Percentiles rank a stretch among this genome's conserved stretches.
Conservation (phyloP, 2,113 vertebrate species). For the Calyptomena viridis region DNA sequence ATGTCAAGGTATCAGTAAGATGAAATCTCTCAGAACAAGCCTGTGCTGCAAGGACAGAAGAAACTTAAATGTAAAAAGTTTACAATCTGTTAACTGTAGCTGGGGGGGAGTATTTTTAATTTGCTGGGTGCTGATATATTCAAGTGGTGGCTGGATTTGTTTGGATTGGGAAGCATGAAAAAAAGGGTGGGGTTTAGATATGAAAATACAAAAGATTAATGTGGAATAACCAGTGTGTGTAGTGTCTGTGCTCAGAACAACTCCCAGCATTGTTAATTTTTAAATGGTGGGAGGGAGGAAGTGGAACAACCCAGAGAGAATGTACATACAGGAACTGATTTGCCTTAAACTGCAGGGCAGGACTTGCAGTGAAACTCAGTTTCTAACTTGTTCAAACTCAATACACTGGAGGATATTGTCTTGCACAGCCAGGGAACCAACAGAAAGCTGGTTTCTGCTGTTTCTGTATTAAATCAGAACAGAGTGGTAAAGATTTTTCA, state of each 20-base stretch:
- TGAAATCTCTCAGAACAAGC: neutral
- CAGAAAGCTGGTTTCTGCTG: neutral
- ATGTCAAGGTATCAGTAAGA: neutral
- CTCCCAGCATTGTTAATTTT: constrained; percentile 8
- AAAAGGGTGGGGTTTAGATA: neutral
- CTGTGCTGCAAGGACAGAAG: neutral
- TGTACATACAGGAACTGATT: neutral
- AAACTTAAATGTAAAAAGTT: neutral
- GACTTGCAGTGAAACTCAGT: neutral
- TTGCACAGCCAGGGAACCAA: neutral
- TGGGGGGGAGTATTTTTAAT: neutral
- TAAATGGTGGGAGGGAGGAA: neutral
- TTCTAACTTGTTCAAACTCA: neutral
- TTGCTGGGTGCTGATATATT: neutral
- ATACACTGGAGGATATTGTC: neutral
- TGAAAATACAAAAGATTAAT: neutral
- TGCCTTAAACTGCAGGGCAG: neutral
- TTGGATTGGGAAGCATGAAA: neutral
- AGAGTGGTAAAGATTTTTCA: neutral
- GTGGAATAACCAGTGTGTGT: neutral
- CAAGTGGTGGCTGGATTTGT: neutral
- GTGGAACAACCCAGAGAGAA: neutral
- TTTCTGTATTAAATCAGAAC: neutral
- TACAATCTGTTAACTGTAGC: neutral
- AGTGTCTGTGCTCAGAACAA: neutral